Evolutionary conservation across 1,140 invertebrate species (phyloP).

Genomic region (Camponotus vicinus): DNA sequence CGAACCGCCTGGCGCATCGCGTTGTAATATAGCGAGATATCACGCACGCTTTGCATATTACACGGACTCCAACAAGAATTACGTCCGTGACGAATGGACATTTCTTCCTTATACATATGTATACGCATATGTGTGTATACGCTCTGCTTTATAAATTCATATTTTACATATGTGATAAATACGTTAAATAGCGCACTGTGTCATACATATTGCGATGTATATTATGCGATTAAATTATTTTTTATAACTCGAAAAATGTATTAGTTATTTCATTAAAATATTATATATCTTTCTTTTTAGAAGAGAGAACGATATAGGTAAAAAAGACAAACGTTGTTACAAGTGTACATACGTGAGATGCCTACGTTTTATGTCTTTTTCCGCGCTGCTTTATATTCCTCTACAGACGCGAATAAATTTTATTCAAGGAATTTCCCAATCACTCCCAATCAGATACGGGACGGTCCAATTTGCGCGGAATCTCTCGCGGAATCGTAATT

Average conservation of each 20-base stretch:
- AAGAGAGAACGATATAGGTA: not conserved
- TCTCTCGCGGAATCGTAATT: constrained; percentile 35
- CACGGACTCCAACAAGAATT: constrained; percentile 30
- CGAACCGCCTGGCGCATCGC: constrained; percentile 8
- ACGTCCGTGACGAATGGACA: constrained; percentile 42
- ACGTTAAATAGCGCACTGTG: not conserved
- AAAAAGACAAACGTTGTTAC: not conserved
- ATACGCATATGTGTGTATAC: not conserved
- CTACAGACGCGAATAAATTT: not conserved
- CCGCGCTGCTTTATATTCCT: not conserved
- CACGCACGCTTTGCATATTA: constrained; percentile 48
- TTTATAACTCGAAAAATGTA: not conserved
- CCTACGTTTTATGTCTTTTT: not conserved
- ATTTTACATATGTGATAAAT: not conserved
- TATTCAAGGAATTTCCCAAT: constrained; percentile 34
- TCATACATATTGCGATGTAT: not conserved
- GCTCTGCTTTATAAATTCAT: constrained; percentile 10
- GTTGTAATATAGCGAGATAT: constrained; percentile 39
- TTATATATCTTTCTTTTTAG: not conserved
- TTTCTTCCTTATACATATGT: not conserved
- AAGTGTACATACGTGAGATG: not conserved
- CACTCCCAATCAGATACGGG: constrained; percentile 13
- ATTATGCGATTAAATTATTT: not conserved
- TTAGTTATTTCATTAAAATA: not conserved
- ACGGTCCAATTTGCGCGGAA: constrained; percentile 26